These are phyloP conservation scores for Amyelois transitella DNA, from an alignment of 1,140 invertebrate genomes.

Conservation along the genomic window DNA sequence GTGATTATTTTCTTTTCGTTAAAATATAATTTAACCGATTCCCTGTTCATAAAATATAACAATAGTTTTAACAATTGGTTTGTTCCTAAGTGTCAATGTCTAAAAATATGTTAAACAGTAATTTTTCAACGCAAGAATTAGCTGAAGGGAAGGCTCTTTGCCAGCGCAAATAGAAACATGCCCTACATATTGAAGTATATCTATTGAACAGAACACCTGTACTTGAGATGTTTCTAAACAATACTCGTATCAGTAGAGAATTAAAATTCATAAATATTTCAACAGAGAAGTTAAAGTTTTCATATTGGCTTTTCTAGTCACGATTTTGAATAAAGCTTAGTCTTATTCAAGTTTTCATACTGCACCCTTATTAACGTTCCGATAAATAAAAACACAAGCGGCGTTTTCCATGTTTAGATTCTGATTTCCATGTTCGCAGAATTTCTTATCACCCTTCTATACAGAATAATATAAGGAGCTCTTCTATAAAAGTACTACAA, in stretches of 20 bases:
- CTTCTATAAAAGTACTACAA: constrained; percentile 15
- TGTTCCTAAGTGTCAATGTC: not conserved
- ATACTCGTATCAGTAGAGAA: constrained; percentile 10
- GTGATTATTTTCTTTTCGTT: no score
- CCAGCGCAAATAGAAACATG: not conserved
- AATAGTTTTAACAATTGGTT: no score
- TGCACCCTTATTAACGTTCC: constrained; percentile 2
- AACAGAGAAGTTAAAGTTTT: not conserved
- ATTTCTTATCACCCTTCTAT: constrained; percentile 14
- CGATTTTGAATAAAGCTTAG: no score
- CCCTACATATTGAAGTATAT: not conserved
- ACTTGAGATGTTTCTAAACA: constrained; percentile 19
- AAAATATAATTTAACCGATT: no score
- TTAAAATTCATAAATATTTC: constrained; percentile 5
- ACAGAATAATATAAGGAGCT: constrained; percentile 16
- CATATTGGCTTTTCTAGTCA: not conserved
- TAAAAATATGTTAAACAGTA: not conserved
- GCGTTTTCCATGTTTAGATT: constrained; percentile 5
- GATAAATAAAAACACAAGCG: not conserved
- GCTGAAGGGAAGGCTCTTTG: not conserved
- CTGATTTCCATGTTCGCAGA: constrained; percentile 11
- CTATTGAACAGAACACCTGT: not conserved
- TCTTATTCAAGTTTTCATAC: not conserved
- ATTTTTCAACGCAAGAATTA: not conserved
- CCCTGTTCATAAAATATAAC: no score